Evolutionary conservation across 2,113 vertebrate species (phyloP), one percentile per base, ranked within the genome.

Genomic region (Pachypanchax playfairii): DNA sequence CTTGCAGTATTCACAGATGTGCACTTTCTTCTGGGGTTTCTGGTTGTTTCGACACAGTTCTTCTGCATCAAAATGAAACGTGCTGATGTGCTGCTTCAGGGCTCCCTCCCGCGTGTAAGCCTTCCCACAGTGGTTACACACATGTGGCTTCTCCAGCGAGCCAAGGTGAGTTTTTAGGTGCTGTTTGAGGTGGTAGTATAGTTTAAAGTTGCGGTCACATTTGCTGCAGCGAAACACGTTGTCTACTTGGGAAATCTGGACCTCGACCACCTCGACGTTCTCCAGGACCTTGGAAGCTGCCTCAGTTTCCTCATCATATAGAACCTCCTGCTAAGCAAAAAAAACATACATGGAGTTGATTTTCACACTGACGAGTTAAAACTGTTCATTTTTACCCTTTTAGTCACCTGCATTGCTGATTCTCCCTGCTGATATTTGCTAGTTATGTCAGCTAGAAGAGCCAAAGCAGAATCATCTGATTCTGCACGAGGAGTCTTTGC

Each of bases 181-280:
- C 90, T 98, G 96, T 89, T 98, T 98, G 79, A 98, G 96, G 91
- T 99, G 97, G 88, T 98, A 97, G 92, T 95, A 98, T 81, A 98
- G 91, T 90, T 97, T 97, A 91, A 98, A 99, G 21, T 93, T 94
- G 79, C 96, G 95, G 50, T 96, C 95, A 67, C 97, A 99, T 85
- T 96, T 97, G 79, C 92, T 94, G 90, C 97, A 99, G 87, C 94
- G 94, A 90, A 97, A 99, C 81, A 96, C 86, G 87, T 94, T 96
- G 70, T 98, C 96, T 79, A 95, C 56, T 84, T 98, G 95, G n/a
- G 97, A 97, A 85, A 98, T 95, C 93, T 98, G 96, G 84, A 98
- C 94, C 87, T 98, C 96, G 75, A 98, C 95, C 69, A 99, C 93
- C 88, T 98, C 96, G 57, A 97, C 94, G 78, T 93, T 94, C 90